Conservation (phyloP, 2,888 invertebrate genomes). For the Patella caerulea region DNA sequence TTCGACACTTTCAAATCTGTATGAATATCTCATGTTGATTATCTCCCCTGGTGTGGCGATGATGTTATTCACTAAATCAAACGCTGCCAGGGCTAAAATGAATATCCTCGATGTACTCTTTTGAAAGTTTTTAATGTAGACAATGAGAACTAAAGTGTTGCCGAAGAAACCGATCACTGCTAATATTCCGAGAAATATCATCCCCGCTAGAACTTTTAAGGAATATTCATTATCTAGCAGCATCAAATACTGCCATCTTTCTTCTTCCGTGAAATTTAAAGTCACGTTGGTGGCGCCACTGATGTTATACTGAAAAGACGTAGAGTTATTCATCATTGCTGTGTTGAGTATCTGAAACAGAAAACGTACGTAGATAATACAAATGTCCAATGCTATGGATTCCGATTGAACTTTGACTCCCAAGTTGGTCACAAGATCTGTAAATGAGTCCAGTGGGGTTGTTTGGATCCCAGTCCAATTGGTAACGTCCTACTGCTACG, state of each 20-base stretch:
- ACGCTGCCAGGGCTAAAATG: background rate
- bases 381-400: no score
- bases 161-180: background rate
- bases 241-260: background rate
- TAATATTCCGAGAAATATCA: constrained; percentile 1
- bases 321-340: no score
- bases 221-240: background rate
- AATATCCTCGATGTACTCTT: background rate
- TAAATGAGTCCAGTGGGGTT: no score
- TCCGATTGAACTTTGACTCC: no score
- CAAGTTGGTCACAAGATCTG: no score
- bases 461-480: no score
- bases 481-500: no score
- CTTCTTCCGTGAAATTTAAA: background rate
- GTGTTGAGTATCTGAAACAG: no score
- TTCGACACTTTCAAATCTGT: constrained; percentile 2
- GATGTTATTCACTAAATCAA: background rate
- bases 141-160: background rate
- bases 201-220: background rate
- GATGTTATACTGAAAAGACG: no score
- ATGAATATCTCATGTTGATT: background rate
- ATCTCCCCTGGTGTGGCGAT: background rate
- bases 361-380: no score
- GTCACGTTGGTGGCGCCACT: background rate
- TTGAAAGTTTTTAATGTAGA: constrained; percentile 1